Evolutionary conservation across 2,797 vertebrate species (phyloP).

Genomic region (Argya squamiceps): DNA sequence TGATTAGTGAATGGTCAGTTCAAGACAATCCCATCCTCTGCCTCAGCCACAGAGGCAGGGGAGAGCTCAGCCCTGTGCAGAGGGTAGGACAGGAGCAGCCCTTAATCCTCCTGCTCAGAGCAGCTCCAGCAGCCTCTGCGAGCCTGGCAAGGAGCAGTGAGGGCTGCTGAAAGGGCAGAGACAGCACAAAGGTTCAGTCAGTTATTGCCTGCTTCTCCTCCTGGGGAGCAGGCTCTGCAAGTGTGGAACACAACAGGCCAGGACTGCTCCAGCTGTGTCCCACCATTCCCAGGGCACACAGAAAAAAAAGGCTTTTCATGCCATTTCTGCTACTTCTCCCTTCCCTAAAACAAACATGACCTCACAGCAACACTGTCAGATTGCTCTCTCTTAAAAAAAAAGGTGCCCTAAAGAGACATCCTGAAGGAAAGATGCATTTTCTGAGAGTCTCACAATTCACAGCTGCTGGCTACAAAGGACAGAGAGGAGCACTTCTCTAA

Average conservation of each 20-base stretch:
- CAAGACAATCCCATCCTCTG: background rate
- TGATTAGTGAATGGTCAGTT: background rate
- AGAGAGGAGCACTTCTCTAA: background rate
- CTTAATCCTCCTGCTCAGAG: background rate
- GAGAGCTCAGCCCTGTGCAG: background rate
- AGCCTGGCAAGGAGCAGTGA: background rate
- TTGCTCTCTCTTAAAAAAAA: background rate
- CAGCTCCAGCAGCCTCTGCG: background rate
- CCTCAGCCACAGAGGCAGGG: background rate
- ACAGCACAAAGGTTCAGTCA: background rate
- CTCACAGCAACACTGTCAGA: background rate
- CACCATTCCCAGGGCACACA: background rate
- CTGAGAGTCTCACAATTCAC: background rate
- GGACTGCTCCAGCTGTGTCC: background rate
- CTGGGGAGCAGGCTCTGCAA: background rate
- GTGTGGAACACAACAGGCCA: fast-evolving
- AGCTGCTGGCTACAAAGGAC: background rate
- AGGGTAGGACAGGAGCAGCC: background rate
- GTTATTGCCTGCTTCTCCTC: background rate
- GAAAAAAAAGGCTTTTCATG: background rate
- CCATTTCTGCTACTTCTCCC: background rate
- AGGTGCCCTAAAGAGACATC: background rate
- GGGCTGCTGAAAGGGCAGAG: slow-evolving; percentile 2
- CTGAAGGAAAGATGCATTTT: background rate
- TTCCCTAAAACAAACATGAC: background rate